Evolutionary conservation across 2,888 invertebrate species (phyloP).

Genomic region (Erebia palarica): DNA sequence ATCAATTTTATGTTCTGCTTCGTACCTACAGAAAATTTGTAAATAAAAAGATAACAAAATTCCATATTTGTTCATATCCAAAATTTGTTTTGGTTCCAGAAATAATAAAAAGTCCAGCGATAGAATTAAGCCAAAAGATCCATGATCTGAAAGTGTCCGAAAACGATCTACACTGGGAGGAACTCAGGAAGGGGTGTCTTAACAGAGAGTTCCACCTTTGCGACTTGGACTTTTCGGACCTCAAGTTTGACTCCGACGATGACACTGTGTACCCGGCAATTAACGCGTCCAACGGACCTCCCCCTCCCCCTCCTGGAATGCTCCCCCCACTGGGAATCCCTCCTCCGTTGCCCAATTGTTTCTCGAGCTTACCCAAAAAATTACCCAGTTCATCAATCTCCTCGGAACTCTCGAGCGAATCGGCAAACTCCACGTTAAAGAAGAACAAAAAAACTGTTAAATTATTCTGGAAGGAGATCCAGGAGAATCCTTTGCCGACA

Average conservation of each 20-base stretch:
- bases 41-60: no score
- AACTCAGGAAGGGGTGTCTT: constrained; percentile 87
- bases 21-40: no score
- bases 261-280: constrained; percentile 87
- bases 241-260: constrained; percentile 93
- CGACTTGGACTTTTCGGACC: constrained; percentile 98
- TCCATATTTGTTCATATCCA: neutral
- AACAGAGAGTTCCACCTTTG: constrained; percentile 91
- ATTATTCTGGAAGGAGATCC: constrained; percentile 98
- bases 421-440: constrained; percentile 82
- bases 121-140: constrained; percentile 85
- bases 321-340: constrained; percentile 76
- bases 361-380: constrained; percentile 69
- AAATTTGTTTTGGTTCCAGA: constrained; percentile 65
- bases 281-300: constrained; percentile 86
- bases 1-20: no score
- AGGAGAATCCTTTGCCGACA: constrained; percentile 85
- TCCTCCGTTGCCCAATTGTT: constrained; percentile 78
- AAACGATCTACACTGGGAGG: constrained; percentile 98
- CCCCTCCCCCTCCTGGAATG: constrained; percentile 89
- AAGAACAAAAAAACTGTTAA: constrained; percentile 98
- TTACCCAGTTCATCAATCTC: constrained; percentile 61
- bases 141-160: constrained; percentile 92
- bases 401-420: constrained; percentile 66
- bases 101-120: constrained; percentile 87